Conservation (phyloP, 2,888 invertebrate species). For the Plebejus argus region DNA sequence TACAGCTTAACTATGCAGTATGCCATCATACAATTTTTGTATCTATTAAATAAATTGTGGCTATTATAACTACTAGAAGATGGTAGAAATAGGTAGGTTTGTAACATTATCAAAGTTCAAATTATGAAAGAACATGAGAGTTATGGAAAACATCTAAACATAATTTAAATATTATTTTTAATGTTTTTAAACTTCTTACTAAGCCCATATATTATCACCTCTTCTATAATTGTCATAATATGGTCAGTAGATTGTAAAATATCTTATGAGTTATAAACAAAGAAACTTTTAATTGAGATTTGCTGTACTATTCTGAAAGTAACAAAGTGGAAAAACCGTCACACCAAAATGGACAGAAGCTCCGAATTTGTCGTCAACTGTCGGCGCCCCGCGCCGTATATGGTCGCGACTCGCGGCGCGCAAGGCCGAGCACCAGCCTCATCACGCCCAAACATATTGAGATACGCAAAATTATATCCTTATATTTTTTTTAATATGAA, state of each 20-base stretch:
- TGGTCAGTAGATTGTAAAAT: too few species aligned
- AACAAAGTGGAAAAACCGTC: neutral
- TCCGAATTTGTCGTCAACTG: constrained; percentile 29
- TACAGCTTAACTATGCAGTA: neutral
- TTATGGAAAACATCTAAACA: too few species aligned
- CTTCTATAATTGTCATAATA: too few species aligned
- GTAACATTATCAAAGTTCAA: too few species aligned
- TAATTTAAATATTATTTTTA: too few species aligned
- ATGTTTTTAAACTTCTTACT: too few species aligned
- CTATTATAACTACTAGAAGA: too few species aligned
- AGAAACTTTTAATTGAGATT: neutral
- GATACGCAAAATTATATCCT: neutral
- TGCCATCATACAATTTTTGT: neutral
- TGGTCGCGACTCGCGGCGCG: constrained; percentile 52
- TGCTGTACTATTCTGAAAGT: neutral
- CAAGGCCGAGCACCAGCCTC: constrained; percentile 62
- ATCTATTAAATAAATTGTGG: neutral
- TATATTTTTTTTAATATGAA: neutral
- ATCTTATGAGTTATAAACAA: too few species aligned
- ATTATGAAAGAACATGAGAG: neutral
- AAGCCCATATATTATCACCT: too few species aligned
- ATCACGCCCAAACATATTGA: constrained; percentile 36
- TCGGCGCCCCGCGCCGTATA: constrained; percentile 52
- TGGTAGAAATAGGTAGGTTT: too few species aligned
- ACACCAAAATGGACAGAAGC: neutral